Conservation (phyloP, 2,797 vertebrate genomes). For the Sebastes minor region DNA sequence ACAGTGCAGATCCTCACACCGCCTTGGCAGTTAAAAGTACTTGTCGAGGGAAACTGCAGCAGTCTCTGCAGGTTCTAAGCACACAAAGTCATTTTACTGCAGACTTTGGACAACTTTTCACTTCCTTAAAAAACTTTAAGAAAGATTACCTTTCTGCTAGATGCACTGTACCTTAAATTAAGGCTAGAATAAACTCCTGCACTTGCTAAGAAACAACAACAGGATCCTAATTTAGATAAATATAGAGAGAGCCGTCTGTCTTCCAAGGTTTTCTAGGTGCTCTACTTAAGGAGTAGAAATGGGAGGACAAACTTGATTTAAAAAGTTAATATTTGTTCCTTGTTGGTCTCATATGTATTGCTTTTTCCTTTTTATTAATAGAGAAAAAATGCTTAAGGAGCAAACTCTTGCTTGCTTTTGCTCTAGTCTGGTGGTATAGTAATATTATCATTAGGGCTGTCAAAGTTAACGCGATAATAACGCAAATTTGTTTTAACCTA, state of each 20-base stretch:
- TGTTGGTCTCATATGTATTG: slow-evolving; percentile 21
- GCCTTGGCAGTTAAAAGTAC: neutral
- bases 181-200: slow-evolving; percentile 8
- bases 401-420: neutral
- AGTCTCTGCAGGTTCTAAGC: neutral
- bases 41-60: neutral
- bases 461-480: too few relatives aligned
- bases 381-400: neutral
- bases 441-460: neutral
- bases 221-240: slow-evolving; percentile 18
- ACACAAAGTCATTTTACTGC: neutral
- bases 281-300: slow-evolving; percentile 6
- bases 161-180: slow-evolving; percentile 4
- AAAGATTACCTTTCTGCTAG: neutral
- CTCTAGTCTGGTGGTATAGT: neutral
- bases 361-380: neutral
- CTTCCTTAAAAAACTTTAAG: slow-evolving; percentile 1
- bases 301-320: slow-evolving; percentile 27
- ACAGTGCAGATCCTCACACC: neutral
- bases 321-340: slow-evolving; percentile 24
- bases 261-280: slow-evolving; percentile 15
- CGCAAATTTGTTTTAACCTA: too few relatives aligned
- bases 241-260: neutral
- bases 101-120: neutral
- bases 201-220: slow-evolving; percentile 20